Percentiles rank a stretch among this genome's conserved stretches.
These are phyloP conservation scores for Cranoglanis bouderius DNA, from an alignment of 2,113 vertebrate genomes.

Conservation along the genomic window DNA sequence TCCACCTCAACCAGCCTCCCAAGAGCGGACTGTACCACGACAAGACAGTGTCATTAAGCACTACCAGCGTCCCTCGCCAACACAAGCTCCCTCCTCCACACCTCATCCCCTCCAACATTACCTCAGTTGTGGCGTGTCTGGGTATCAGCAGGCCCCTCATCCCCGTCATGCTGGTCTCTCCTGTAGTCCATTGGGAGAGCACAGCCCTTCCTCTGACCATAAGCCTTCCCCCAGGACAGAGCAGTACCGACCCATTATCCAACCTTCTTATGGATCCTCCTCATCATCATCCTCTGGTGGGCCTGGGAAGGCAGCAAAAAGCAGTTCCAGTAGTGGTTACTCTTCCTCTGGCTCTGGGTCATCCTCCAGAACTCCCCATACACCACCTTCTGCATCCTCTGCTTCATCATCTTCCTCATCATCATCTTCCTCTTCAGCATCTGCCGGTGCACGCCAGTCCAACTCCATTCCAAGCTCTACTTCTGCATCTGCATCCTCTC, in stretches of 20 bases:
- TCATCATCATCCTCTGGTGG: slow-evolving; percentile 71
- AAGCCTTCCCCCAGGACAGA: slow-evolving; percentile 73
- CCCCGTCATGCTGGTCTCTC: slow-evolving; percentile 80
- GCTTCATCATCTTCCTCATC: slow-evolving; percentile 76
- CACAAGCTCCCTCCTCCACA: slow-evolving; percentile 79
- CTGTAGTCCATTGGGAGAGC: slow-evolving; percentile 88
- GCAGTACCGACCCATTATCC: slow-evolving; percentile 89
- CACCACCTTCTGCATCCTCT: slow-evolving; percentile 78
- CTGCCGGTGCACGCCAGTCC: slow-evolving; percentile 63
- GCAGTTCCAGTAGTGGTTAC: slow-evolving; percentile 79
- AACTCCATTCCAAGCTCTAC: slow-evolving; percentile 68
- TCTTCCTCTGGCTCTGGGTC: slow-evolving; percentile 78
- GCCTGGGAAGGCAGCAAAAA: slow-evolving; percentile 75
- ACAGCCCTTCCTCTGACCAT: slow-evolving; percentile 79
- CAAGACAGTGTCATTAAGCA: slow-evolving; percentile 97
- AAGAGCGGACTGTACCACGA: slow-evolving; percentile 83
- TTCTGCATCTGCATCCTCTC: slow-evolving; percentile 76
- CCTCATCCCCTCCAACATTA: slow-evolving; percentile 91
- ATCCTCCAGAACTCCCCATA: slow-evolving; percentile 77
- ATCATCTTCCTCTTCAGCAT: slow-evolving; percentile 74
- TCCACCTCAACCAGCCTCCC: slow-evolving; percentile 74
- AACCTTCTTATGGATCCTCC: slow-evolving; percentile 78
- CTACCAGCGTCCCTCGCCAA: slow-evolving; percentile 87
- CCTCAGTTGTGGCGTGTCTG: slow-evolving; percentile 86
- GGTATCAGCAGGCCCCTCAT: slow-evolving; percentile 84